Percentiles rank a stretch among this genome's conserved stretches.
Evolutionary conservation across 2,797 vertebrate species (phyloP).

Genomic region (Fringilla coelebs): DNA sequence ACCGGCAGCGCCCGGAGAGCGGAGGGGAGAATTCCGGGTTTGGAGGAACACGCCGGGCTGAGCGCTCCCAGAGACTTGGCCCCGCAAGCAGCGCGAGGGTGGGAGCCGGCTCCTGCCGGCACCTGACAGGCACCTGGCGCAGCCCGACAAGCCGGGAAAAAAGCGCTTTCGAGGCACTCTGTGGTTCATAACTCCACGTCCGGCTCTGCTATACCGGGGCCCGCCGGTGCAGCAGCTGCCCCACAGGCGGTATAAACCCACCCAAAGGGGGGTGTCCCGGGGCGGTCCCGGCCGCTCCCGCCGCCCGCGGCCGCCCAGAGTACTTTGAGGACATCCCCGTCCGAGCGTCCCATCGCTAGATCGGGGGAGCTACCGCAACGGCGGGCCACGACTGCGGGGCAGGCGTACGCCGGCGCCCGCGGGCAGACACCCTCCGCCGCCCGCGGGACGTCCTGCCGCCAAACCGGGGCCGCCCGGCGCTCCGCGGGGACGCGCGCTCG

Average conservation of each 20-base stretch:
- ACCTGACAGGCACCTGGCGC: background rate
- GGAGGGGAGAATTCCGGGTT: rapidly evolving
- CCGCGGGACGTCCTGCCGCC: background rate
- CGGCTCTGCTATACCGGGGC: background rate
- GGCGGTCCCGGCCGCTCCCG: background rate
- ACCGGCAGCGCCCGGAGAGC: background rate
- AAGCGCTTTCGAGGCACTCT: background rate
- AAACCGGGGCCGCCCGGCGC: background rate
- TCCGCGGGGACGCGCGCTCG: background rate
- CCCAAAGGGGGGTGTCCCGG: background rate
- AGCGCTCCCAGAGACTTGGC: rapidly evolving
- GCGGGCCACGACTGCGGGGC: background rate
- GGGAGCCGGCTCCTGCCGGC: background rate
- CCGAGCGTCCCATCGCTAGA: background rate
- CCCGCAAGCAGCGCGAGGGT: background rate
- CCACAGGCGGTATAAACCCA: background rate
- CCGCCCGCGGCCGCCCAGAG: background rate
- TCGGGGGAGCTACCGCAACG: too few relatives aligned
- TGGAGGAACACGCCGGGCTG: background rate
- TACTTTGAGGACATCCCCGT: background rate
- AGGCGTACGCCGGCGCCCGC: background rate
- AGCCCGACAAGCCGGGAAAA: background rate
- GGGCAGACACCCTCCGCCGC: background rate
- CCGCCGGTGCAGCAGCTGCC: background rate
- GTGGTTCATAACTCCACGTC: rapidly evolving